phyloP scores from a whole-genome alignment of 1,140 invertebrate species.

The Apocrypta bakeri region DNA sequence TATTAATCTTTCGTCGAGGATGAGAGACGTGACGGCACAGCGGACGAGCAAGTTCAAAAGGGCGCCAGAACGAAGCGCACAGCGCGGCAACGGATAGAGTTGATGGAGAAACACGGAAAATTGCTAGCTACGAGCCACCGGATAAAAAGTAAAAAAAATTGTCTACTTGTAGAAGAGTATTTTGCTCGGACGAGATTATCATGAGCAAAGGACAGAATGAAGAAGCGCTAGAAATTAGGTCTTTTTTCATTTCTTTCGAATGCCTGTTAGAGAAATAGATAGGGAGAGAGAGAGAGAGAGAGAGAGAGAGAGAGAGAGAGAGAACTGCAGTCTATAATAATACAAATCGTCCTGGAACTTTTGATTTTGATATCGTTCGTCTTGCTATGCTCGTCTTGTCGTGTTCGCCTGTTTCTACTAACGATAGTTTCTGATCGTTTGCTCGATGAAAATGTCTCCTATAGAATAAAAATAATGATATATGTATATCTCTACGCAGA shows the following conservation, averaged over 20 bases:
- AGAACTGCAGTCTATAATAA: too few species aligned
- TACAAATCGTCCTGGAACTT: too few species aligned
- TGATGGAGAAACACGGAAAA: slow-evolving; percentile 40
- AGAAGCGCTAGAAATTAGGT: neutral
- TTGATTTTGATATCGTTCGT: too few species aligned
- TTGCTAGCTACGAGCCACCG: slow-evolving; percentile 18
- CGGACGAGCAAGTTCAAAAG: neutral
- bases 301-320: too few species aligned
- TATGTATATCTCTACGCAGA: too few species aligned
- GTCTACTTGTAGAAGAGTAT: neutral
- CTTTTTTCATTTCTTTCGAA: neutral
- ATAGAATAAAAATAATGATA: too few species aligned
- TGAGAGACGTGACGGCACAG: neutral
- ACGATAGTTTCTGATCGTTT: neutral
- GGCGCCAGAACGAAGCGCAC: slow-evolving; percentile 22
- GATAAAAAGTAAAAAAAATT: slow-evolving; percentile 36
- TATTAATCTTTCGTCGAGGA: slow-evolving; percentile 42
- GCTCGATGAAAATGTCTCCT: neutral
- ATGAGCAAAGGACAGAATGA: slow-evolving; percentile 14
- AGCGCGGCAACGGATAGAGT: slow-evolving; percentile 1
- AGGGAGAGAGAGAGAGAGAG: too few species aligned
- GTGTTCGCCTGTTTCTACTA: neutral
- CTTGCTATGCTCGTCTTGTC: too few species aligned
- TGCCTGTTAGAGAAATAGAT: too few species aligned
- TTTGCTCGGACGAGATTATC: neutral